Evolutionary conservation across 1,140 invertebrate genomes (phyloP).

Genomic region (Aphis craccivora): DNA sequence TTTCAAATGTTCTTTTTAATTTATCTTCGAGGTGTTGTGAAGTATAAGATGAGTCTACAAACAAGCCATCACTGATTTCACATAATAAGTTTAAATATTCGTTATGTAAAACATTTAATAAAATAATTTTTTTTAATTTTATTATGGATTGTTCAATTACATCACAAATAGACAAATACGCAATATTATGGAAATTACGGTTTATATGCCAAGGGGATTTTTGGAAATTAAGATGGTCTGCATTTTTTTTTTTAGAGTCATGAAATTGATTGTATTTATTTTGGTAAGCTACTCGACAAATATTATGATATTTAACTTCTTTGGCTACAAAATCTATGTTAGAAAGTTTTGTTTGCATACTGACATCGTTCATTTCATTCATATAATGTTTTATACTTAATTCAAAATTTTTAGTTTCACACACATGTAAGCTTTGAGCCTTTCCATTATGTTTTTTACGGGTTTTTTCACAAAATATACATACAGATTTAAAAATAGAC

Average conservation of each 20-base stretch:
- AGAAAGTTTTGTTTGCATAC: not conserved
- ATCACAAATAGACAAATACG: slow-evolving; percentile 7
- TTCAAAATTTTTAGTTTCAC: slow-evolving; percentile 8
- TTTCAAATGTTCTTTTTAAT: not conserved
- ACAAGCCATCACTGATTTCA: not conserved
- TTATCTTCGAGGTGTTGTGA: not conserved
- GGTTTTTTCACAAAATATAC: not conserved
- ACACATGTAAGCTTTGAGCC: not conserved
- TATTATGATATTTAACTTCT: not conserved
- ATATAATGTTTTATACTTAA: not conserved
- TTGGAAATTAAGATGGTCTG: not conserved
- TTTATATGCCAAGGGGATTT: not conserved
- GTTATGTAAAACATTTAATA: slow-evolving; percentile 19
- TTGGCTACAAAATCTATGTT: not conserved
- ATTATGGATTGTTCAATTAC: not conserved
- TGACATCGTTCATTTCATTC: not conserved
- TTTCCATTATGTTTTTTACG: not conserved
- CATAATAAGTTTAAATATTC: slow-evolving; percentile 18
- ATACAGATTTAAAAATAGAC: slow-evolving; percentile 9
- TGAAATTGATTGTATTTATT: not conserved
- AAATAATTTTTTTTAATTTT: not conserved
- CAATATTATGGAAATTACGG: not conserved
- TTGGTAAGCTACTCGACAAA: not conserved
- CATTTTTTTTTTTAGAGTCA: not conserved
- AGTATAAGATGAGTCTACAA: not conserved